These are phyloP conservation scores for Mastigias papua DNA, from an alignment of 30 jellyfish, hydroid and myxozoan species.

Conservation along the genomic window DNA sequence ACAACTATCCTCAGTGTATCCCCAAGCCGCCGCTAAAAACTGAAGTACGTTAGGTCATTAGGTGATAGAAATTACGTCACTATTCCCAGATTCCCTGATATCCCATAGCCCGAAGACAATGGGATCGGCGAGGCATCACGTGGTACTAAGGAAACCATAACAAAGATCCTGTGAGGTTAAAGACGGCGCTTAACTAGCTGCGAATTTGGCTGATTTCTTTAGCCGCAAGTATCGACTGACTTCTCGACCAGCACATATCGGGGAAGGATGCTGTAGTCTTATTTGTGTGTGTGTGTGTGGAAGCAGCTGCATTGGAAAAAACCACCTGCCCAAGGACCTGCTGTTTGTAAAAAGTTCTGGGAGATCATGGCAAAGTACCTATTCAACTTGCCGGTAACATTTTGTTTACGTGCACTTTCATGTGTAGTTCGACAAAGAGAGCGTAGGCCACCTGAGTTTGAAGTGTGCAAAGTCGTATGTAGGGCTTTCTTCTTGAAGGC, in stretches of 20 bases:
- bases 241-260: neutral
- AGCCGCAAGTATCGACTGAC: neutral
- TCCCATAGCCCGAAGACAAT: constrained; percentile 50
- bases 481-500: too few species aligned
- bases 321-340: constrained; percentile 14
- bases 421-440: neutral
- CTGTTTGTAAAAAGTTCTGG: neutral
- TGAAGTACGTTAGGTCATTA: too few species aligned
- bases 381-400: constrained; percentile 48
- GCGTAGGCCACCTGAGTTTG: neutral
- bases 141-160: constrained; percentile 26
- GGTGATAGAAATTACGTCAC: constrained; percentile 26
- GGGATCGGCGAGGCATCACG: constrained; percentile 44
- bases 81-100: constrained; percentile 22
- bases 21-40: too few species aligned
- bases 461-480: too few species aligned
- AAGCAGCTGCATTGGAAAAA: constrained; percentile 26
- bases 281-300: neutral
- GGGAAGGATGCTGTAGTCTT: neutral
- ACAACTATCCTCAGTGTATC: too few species aligned
- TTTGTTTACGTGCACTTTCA: neutral
- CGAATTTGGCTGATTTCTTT: neutral
- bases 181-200: neutral
- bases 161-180: constrained; percentile 9
- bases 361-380: constrained; percentile 51